Conservation (phyloP, 2,113 vertebrate species). For the Leucopsar rothschildi region DNA sequence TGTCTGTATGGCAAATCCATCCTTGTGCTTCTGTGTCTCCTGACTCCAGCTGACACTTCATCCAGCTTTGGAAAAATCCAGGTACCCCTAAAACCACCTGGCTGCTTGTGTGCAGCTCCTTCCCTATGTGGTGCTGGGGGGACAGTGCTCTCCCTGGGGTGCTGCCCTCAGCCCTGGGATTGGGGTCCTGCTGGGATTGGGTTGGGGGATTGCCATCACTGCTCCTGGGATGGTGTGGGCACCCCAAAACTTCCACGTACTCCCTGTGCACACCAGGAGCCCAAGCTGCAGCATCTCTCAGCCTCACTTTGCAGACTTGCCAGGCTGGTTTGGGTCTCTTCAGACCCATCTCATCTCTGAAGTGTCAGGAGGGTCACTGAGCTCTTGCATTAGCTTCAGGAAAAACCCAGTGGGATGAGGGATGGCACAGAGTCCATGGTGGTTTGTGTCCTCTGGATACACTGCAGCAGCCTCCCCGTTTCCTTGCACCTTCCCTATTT, state of each 20-base stretch:
- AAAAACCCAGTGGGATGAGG: not conserved
- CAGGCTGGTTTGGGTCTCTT: not conserved
- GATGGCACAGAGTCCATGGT: not conserved
- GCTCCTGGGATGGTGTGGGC: accelerated
- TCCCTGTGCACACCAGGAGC: not conserved
- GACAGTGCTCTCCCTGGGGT: not conserved
- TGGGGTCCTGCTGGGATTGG: not conserved
- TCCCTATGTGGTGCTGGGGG: not conserved
- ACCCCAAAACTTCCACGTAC: accelerated
- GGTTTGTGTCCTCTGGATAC: not conserved
- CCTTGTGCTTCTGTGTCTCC: not conserved
- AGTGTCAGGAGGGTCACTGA: not conserved
- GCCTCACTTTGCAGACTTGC: not conserved
- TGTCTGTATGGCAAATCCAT: not conserved
- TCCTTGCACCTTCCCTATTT: not conserved
- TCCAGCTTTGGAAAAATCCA: accelerated
- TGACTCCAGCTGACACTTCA: not conserved
- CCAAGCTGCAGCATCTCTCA: not conserved
- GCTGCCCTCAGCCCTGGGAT: not conserved
- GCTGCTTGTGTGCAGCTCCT: not conserved
- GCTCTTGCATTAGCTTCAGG: not conserved
- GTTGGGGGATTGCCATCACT: not conserved
- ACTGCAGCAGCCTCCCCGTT: not conserved
- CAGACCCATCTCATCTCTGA: not conserved
- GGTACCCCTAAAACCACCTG: not conserved